Conservation (phyloP, 2,113 vertebrate species). For the Bos indicus region DNA sequence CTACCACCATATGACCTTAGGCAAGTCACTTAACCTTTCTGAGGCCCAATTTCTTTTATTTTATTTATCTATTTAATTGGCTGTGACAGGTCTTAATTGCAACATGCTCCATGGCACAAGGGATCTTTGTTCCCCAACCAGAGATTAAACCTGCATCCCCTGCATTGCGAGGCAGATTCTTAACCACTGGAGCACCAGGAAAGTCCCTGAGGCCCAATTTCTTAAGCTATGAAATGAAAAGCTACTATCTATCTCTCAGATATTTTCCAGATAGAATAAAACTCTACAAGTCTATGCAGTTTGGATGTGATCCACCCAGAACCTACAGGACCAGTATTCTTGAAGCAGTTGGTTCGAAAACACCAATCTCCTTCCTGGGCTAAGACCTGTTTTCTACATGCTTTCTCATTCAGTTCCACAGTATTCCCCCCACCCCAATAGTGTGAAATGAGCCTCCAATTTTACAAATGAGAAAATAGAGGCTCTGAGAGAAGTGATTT, state of each 20-base stretch:
- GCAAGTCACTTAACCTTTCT: background rate
- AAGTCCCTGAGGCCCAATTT: background rate
- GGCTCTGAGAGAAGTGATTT: constrained; percentile 11
- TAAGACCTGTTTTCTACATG: background rate
- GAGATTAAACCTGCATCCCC: background rate
- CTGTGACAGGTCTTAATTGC: background rate
- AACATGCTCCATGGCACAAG: background rate
- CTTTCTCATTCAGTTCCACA: constrained; percentile 6
- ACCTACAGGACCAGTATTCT: background rate
- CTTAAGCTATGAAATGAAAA: background rate
- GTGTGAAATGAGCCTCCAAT: background rate
- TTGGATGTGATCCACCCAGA: background rate
- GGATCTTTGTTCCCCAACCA: background rate
- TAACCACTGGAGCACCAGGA: background rate
- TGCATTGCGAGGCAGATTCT: background rate
- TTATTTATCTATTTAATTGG: background rate
- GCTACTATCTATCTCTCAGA: background rate
- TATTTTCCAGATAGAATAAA: constrained; percentile 1
- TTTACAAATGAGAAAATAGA: constrained; percentile 26
- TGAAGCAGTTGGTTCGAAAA: background rate
- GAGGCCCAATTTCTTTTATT: background rate
- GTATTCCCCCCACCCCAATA: background rate
- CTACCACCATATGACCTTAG: background rate
- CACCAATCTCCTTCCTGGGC: background rate
- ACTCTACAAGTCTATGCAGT: background rate